Conservation (phyloP, 2,888 invertebrate species). For the Mantis religiosa region DNA sequence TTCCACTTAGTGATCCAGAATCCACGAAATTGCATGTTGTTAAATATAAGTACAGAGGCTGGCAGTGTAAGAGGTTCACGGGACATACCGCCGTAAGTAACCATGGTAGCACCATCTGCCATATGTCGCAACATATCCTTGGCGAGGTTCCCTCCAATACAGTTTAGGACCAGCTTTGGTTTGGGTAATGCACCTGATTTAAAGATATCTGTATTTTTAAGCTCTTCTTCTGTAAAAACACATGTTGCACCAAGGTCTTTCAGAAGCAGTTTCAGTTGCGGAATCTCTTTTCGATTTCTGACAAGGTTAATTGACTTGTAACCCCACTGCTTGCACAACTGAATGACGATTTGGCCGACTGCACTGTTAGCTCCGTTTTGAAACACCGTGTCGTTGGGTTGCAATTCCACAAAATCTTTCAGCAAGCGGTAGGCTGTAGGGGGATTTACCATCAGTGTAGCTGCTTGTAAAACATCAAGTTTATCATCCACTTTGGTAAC, state of each 20-base stretch:
- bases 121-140: constrained; percentile 75
- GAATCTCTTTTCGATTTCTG: constrained; percentile 69
- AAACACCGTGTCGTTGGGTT: constrained; percentile 80
- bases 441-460: constrained; percentile 90
- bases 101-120: constrained; percentile 67
- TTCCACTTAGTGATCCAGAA: constrained; percentile 93
- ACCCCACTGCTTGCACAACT: constrained; percentile 73
- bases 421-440: constrained; percentile 96
- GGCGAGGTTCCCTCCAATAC: constrained; percentile 88
- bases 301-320: constrained; percentile 84
- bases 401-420: constrained; percentile 72
- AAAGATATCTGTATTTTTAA: constrained; percentile 59
- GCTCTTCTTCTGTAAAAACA: constrained; percentile 80
- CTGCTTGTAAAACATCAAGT: constrained; percentile 71
- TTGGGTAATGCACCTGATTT: constrained; percentile 54
- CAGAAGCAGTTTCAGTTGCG: constrained; percentile 57
- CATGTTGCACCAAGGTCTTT: constrained; percentile 72
- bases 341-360: constrained; percentile 90
- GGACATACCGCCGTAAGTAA: constrained; percentile 96
- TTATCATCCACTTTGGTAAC: constrained; percentile 60
- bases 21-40: constrained; percentile 72
- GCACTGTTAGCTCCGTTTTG: constrained; percentile 97
- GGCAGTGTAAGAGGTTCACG: constrained; percentile 79
- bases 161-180: constrained; percentile 86
- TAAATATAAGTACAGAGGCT: constrained; percentile 77